Evolutionary conservation across 2,797 vertebrate genomes (phyloP), one percentile per base, ranked within the genome.

Genomic region (Coregonus ussuriensis): DNA sequence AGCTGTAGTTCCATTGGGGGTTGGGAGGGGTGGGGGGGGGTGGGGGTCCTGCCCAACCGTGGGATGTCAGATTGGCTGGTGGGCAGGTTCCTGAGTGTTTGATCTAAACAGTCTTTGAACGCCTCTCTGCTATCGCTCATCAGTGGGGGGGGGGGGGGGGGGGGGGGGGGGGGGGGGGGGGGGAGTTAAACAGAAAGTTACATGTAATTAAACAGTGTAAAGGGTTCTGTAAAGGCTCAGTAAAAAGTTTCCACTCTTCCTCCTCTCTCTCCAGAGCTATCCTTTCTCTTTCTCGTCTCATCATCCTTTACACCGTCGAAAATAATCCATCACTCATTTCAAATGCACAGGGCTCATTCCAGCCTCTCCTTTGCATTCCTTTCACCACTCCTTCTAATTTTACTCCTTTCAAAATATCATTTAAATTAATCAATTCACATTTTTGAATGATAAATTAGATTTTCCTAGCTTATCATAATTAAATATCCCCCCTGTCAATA

Each of bases 381-480:
- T 83, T 84, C 72, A 82, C 62, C 63, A 37, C 71, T 75, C 73
- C 59, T 9, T 81, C 75, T 77, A 81, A 71, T 83, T 75, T 81
- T 63, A 33, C 6, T 54, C 33, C 71, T 76, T 75, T 78, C 71
- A 71, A 68, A 37, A 75, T 75, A 75, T 78, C 2, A 87, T 88
- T 89, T 84, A 85, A 91, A 89, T 89, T 82, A 89, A 91, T 92
- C 82, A 92, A 90, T 92, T 90, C 85, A 82, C 89, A 86, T 82
- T 87, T 77, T 79, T 74, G 74, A 86, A 87, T 87, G 80, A 91
- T 88, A 77, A 77, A 88, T 90, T 88, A 78, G 82, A 92, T 90
- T 90, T 88, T 73, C 80, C 77, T 82, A 86, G 81, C 87, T 93
- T 91, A 91, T 90, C 86, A 90, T 92, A 92, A 93, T 92, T 91